Evolutionary conservation across 2,888 invertebrate genomes (phyloP).

Genomic region (Rosalia funebris): DNA sequence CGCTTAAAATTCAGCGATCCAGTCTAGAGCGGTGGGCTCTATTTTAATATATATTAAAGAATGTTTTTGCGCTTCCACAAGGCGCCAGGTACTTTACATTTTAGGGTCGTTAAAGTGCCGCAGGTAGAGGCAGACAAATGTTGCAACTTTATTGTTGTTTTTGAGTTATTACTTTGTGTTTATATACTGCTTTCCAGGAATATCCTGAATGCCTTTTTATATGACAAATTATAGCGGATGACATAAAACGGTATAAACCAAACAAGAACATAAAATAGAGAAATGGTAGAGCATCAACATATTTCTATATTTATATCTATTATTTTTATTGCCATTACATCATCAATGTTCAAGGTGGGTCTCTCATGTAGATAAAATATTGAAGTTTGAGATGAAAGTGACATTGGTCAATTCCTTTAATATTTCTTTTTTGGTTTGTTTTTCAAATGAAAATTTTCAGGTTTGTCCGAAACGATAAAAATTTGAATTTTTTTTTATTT

Average conservation of each 20-base stretch:
- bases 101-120: constrained; percentile 17
- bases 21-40: constrained; percentile 2
- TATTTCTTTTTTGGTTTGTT: no score
- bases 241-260: background rate
- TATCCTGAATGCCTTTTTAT: constrained; percentile 1
- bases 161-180: constrained; percentile 25
- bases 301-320: no score
- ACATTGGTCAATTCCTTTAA: no score
- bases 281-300: no score
- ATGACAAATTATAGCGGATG: background rate
- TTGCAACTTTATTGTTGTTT: constrained; percentile 26
- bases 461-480: no score
- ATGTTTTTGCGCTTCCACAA: constrained; percentile 19
- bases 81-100: constrained; percentile 27
- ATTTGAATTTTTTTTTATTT: no score
- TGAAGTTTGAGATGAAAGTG: no score
- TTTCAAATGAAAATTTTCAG: no score
- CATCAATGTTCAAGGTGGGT: no score
- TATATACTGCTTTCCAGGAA: constrained; percentile 19
- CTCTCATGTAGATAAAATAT: no score
- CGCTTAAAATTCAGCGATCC: constrained; percentile 2
- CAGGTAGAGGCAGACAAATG: constrained; percentile 21
- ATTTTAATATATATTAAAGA: constrained; percentile 25
- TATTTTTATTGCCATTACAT: no score
- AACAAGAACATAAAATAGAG: background rate